Evolutionary conservation across 2,797 vertebrate genomes (phyloP).

Genomic region (Mycteria americana): DNA sequence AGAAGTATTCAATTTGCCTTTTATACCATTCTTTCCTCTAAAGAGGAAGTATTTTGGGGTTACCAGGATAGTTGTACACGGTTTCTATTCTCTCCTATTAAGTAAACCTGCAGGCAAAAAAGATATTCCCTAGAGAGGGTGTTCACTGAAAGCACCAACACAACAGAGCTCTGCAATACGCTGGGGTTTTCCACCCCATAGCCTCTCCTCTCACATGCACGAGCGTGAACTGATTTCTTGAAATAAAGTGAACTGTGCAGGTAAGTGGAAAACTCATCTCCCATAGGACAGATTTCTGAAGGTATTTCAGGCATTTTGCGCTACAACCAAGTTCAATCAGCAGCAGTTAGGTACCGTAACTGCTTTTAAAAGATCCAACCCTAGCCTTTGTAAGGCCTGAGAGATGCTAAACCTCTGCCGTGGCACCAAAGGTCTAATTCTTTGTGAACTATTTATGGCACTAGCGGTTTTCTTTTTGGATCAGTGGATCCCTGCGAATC

Average conservation of each 20-base stretch:
- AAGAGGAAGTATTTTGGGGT: background rate
- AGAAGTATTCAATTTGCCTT: background rate
- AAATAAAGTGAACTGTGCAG: background rate
- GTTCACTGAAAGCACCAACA: background rate
- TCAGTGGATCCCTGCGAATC: background rate
- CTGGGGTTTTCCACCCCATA: background rate
- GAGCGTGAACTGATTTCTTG: background rate
- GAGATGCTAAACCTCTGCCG: background rate
- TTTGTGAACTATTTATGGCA: background rate
- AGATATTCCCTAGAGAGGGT: background rate
- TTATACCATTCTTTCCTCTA: background rate
- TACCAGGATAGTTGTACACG: background rate
- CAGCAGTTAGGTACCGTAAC: background rate
- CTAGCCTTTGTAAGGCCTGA: background rate
- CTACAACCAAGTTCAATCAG: background rate
- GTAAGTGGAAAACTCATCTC: background rate
- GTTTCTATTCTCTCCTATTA: background rate
- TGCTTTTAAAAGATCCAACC: background rate
- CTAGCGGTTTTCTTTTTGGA: background rate
- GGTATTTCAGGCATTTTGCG: background rate
- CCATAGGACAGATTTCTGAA: background rate
- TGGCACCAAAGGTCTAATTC: background rate
- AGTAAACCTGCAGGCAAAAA: background rate
- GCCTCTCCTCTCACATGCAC: background rate
- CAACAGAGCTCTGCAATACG: background rate